These are phyloP conservation scores for Latrodectus geometricus DNA, from an alignment of 1,140 invertebrate species.

Conservation along the genomic window DNA sequence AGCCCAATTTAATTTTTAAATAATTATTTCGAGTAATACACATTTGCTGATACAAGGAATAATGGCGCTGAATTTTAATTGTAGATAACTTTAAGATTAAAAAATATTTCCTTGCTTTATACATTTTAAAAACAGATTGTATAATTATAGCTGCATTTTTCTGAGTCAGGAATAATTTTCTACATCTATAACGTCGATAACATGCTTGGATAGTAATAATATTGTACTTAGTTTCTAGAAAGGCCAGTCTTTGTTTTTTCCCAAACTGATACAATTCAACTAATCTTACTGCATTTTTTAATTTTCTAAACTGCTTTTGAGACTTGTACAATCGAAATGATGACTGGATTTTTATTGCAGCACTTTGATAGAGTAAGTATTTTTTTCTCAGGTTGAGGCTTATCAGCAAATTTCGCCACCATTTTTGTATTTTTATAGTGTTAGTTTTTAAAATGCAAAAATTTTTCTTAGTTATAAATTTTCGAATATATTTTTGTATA, in stretches of 20 bases:
- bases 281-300: not conserved
- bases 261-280: not conserved
- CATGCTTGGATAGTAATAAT: constrained; percentile 14
- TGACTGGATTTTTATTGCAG: constrained; percentile 63
- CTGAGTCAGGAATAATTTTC: not conserved
- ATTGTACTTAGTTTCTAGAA: not conserved
- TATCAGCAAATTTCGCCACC: not conserved
- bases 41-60: not conserved
- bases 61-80: constrained; percentile 17
- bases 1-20: not conserved
- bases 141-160: not conserved
- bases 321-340: constrained; percentile 5
- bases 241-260: not conserved
- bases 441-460: not conserved
- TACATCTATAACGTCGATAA: constrained; percentile 11
- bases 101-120: not conserved
- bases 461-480: not conserved
- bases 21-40: not conserved
- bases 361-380: constrained; percentile 28
- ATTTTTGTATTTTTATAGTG: not conserved
- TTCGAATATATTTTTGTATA: constrained; percentile 41
- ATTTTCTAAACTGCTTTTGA: constrained; percentile 3
- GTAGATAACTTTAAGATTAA: not conserved
- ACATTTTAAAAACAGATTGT: not conserved
- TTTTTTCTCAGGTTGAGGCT: not conserved